Conservation (phyloP, 2,113 vertebrate genomes). For the Octodon degus region DNA sequence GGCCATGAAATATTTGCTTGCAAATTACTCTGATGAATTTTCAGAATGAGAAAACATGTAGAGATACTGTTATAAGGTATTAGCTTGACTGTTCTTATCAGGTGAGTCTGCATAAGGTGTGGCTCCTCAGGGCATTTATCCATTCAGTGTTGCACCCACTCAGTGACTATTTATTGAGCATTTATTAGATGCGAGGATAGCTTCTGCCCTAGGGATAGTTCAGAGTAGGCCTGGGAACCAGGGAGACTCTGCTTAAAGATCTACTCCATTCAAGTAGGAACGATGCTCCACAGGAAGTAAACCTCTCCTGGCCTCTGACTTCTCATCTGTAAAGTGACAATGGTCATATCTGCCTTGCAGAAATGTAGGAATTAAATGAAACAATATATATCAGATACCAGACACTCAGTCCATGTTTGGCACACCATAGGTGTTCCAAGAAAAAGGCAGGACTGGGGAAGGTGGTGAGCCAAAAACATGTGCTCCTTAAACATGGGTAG, state of each 20-base stretch:
- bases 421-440: background rate
- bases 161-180: background rate
- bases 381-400: background rate
- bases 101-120: background rate
- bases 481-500: background rate
- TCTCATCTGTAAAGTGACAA: conserved; percentile 8
- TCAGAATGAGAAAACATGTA: background rate
- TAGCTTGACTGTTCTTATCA: background rate
- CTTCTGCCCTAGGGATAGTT: background rate
- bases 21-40: conserved; percentile 25
- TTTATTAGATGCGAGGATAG: background rate
- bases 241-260: background rate
- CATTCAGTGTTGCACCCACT: background rate
- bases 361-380: background rate
- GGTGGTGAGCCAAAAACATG: background rate
- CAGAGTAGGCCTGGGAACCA: background rate
- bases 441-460: background rate
- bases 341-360: background rate
- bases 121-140: background rate
- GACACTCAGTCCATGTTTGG: background rate
- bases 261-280: background rate
- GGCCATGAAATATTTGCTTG: background rate
- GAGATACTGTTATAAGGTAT: background rate
- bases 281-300: too few relatives aligned
- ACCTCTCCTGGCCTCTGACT: background rate